Evolutionary conservation across 1,140 invertebrate genomes (phyloP), one percentile per base, ranked within the genome.

Genomic region (Dinoponera quadriceps): DNA sequence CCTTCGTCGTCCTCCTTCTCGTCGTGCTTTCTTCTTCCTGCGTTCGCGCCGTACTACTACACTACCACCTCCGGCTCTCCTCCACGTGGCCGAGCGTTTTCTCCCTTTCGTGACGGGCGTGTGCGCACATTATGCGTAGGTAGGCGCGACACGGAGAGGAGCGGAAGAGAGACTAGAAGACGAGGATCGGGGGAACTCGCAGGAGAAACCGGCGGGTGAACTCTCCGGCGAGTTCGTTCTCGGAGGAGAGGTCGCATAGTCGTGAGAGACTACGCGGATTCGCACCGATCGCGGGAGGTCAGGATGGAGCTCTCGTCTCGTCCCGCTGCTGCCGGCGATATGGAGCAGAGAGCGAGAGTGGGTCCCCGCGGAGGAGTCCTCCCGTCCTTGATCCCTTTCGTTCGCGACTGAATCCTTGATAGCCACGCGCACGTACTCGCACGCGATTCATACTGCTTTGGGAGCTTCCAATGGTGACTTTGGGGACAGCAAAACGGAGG

Each of bases 1-100:
- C 84, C 86, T 90, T 88, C 91, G 81, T 87, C 77, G 85, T 89
- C 89, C 85, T 89, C 89, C 84, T 92, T 90, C 88, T 81, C 66
- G 78, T 80, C 38, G 54, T 85, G 54, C 38, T 54, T 0, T 75
- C 22, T 22, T 81, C 77, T 57, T 82, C 51, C 49, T 81, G 60
- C 77, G 5, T 72, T 29, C 65, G 57, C 20, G 20, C 49, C 18
- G 55, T 80, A 68, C 60, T 59, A 49, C 87, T 77, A 77, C 49
- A 62, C 60, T 38, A 69, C 33, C 63, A 63, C 22, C 60, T 88
- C 66, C 44, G 54, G n/a, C n/a, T 88, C 62, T 89, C 81, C 62
- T 89, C 84, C 87, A 88, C 88, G 87, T 88, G 84, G 80, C 75
- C n/a, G 33, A 29, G 27, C 65, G 77, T 88, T 88, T 88, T 87